phyloP scores from a whole-genome alignment of 2,888 invertebrate genomes.

The Oegoconia quadripuncta region DNA sequence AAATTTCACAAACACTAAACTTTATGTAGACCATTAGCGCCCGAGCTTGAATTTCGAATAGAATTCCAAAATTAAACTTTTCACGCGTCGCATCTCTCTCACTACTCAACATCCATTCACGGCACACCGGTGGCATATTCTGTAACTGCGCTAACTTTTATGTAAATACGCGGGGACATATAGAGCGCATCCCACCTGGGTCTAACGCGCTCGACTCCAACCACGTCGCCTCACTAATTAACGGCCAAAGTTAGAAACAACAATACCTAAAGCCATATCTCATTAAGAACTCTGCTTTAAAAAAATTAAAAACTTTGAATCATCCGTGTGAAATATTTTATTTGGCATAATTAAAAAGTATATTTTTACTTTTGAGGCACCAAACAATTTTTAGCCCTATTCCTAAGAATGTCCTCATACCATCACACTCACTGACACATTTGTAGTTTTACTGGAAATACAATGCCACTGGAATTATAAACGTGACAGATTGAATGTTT shows the following conservation, averaged over 20 bases:
- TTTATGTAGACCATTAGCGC: conserved; percentile 15
- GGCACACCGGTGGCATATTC: conserved; percentile 29
- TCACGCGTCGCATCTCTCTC: conserved; percentile 20
- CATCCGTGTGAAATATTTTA: too few species aligned
- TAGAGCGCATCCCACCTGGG: conserved; percentile 56
- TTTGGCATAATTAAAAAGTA: too few species aligned
- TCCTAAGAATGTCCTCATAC: too few species aligned
- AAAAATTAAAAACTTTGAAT: conserved; percentile 25
- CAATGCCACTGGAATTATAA: too few species aligned
- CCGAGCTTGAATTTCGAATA: conserved; percentile 12
- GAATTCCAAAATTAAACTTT: conserved; percentile 20
- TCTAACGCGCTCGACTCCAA: conserved; percentile 32
- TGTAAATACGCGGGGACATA: conserved; percentile 50
- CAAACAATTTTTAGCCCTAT: too few species aligned
- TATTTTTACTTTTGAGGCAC: too few species aligned
- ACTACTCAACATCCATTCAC: conserved; percentile 14
- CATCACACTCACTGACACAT: too few species aligned
- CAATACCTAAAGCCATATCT: conserved; percentile 44
- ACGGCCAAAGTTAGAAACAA: conserved; percentile 52
- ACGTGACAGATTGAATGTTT: too few species aligned
- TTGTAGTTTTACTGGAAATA: too few species aligned
- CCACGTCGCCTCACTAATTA: conserved; percentile 52
- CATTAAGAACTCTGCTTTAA: conserved; percentile 35
- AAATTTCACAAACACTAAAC: conserved; percentile 17
- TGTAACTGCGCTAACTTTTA: conserved; percentile 53